Evolutionary conservation across 1,140 invertebrate genomes (phyloP).

Genomic region (Aphelinus certus): DNA sequence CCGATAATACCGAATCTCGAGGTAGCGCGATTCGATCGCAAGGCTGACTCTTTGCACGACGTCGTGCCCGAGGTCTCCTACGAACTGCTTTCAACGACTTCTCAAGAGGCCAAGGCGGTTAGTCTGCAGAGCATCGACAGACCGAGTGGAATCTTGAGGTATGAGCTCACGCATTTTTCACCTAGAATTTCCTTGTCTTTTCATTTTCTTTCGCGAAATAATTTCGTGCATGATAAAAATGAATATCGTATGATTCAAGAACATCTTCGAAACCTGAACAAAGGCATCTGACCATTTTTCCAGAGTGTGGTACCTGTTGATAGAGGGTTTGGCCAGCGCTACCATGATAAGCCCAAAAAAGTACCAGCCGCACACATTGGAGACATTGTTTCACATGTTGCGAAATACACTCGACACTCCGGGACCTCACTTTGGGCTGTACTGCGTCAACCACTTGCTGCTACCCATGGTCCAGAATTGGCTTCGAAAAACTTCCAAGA

Average conservation of each 20-base stretch:
- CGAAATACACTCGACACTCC: constrained; percentile 79
- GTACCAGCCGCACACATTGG: constrained; percentile 87
- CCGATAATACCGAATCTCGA: constrained; percentile 83
- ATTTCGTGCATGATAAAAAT: too few species aligned
- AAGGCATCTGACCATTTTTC: not conserved
- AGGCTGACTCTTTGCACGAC: constrained; percentile 60
- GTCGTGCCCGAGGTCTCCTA: constrained; percentile 69
- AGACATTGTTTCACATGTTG: constrained; percentile 86
- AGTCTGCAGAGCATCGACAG: constrained; percentile 79
- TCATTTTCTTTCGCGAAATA: too few species aligned
- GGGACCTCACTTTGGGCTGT: constrained; percentile 86
- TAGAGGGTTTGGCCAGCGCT: constrained; percentile 89
- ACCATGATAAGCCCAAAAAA: constrained; percentile 82
- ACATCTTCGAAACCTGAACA: not conserved
- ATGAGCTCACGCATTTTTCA: not conserved
- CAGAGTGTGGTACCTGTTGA: constrained; percentile 84
- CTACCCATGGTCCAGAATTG: constrained; percentile 91
- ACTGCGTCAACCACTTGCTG: constrained; percentile 89
- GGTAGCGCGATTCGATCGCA: constrained; percentile 71
- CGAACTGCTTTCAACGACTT: constrained; percentile 66
- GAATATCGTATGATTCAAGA: too few species aligned
- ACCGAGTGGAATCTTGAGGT: constrained; percentile 83
- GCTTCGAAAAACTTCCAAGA: constrained; percentile 77
- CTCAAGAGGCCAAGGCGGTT: constrained; percentile 67
- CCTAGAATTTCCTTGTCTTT: not conserved